These are phyloP conservation scores for Lepisosteus oculatus DNA, from an alignment of 2,113 vertebrate genomes.

Conservation along the genomic window DNA sequence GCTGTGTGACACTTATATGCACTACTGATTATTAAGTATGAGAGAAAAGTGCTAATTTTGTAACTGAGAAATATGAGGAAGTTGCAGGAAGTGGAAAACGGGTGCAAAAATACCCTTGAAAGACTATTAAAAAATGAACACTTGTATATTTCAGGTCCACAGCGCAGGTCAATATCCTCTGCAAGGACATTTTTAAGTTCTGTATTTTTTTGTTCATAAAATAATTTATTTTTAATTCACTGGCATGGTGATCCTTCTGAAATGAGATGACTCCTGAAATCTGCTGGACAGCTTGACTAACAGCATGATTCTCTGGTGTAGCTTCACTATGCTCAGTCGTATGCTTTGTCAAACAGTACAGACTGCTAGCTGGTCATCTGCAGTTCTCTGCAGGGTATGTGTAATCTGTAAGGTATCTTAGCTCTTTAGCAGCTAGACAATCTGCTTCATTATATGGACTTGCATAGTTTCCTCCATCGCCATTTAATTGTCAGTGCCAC, in stretches of 20 bases:
- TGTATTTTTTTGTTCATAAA: not conserved
- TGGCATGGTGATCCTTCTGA: not conserved
- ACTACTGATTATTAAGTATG: too few relatives aligned
- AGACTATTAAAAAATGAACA: not conserved
- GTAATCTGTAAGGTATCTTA: not conserved
- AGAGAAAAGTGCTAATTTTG: too few relatives aligned
- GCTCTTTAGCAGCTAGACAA: constrained; percentile 37
- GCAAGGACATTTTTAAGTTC: constrained; percentile 5
- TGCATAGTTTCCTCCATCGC: constrained; percentile 10
- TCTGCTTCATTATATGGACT: constrained; percentile 44
- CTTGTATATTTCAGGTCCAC: not conserved
- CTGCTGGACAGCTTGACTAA: constrained; percentile 67
- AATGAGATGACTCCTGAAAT: constrained; percentile 29
- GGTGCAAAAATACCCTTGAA: too few relatives aligned
- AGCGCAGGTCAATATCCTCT: not conserved
- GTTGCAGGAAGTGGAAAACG: too few relatives aligned
- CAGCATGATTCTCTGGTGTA: constrained; percentile 62
- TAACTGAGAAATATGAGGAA: too few relatives aligned
- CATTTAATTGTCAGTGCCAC: not conserved
- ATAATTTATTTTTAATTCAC: not conserved
- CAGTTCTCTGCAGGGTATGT: constrained; percentile 37
- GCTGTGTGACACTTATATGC: too few relatives aligned
- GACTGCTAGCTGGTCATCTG: constrained; percentile 63
- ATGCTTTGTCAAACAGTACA: constrained; percentile 45
- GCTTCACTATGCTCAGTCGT: constrained; percentile 49